Percentiles rank a stretch among this genome's conserved stretches.
These are phyloP conservation scores for Strigamia crassipes DNA, from an alignment of 2,888 invertebrate genomes.

Conservation along the genomic window DNA sequence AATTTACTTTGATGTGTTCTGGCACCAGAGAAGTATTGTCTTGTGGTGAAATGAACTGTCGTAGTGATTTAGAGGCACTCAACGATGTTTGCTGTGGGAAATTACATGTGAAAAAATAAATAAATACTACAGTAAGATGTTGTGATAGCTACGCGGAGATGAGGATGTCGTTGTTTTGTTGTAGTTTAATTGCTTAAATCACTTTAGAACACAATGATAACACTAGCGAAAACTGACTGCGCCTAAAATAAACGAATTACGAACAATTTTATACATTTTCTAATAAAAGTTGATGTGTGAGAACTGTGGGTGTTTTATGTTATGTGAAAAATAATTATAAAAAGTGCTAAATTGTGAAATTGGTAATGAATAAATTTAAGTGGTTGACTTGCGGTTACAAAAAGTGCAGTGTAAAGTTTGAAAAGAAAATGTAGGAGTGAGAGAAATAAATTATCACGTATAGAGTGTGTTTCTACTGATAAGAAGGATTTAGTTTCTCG, in stretches of 20 bases:
- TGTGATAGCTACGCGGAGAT: too few relatives aligned
- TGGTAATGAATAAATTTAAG: neutral
- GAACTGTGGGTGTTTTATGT: neutral
- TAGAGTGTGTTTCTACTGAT: constrained; percentile 42
- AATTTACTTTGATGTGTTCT: neutral
- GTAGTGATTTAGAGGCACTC: neutral
- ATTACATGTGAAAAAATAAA: neutral
- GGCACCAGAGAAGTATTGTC: neutral
- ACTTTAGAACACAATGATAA: too few relatives aligned
- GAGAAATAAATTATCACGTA: constrained; percentile 34
- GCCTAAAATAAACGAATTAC: too few relatives aligned
- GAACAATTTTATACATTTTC: too few relatives aligned
- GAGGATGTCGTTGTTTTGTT: too few relatives aligned
- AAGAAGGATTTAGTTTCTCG: constrained; percentile 37
- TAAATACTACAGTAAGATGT: too few relatives aligned
- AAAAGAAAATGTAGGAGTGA: constrained; percentile 31
- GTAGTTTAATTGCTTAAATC: too few relatives aligned
- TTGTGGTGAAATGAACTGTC: neutral
- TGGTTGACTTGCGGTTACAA: neutral
- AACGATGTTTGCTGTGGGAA: neutral
- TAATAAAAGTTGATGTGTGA: neutral
- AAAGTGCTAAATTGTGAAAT: neutral
- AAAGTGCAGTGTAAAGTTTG: constrained; percentile 12
- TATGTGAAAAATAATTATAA: neutral
- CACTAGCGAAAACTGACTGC: too few relatives aligned